Conservation (phyloP, 1,140 invertebrate genomes). For the Rhynchophorus ferrugineus region DNA sequence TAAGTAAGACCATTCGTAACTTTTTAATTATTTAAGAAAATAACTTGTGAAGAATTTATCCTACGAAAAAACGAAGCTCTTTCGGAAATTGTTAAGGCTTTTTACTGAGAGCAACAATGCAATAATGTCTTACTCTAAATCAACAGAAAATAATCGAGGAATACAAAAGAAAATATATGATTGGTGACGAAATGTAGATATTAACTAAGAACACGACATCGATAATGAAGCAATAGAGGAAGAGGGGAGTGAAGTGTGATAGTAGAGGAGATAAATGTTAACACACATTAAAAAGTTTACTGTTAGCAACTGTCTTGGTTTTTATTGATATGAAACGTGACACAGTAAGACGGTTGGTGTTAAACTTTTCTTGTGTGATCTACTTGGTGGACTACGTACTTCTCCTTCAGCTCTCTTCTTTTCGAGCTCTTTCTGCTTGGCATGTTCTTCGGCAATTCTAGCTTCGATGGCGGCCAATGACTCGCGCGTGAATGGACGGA, state of each 20-base stretch:
- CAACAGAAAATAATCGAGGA: neutral
- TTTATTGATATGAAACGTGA: no score
- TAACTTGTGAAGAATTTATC: neutral
- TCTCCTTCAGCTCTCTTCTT: slow-evolving; percentile 91
- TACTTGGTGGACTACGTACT: slow-evolving; percentile 49
- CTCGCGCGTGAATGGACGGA: slow-evolving; percentile 96
- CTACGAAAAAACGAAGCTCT: slow-evolving; percentile 1
- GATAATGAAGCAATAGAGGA: neutral
- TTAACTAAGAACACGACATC: neutral
- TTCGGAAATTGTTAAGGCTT: neutral
- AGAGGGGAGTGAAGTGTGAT: neutral
- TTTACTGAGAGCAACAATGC: neutral
- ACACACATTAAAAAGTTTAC: no score
- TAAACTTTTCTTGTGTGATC: no score
- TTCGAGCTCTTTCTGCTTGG: slow-evolving; percentile 91
- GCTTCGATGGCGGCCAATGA: slow-evolving; percentile 88
- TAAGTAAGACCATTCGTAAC: slow-evolving; percentile 6
- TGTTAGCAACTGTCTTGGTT: no score
- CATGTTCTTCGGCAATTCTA: slow-evolving; percentile 88
- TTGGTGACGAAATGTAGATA: neutral
- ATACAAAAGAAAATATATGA: neutral
- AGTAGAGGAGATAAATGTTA: neutral
- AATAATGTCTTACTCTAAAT: neutral
- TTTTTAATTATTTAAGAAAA: slow-evolving; percentile 10
- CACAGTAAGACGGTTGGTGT: no score